Evolutionary conservation across 2,797 vertebrate genomes (phyloP).

Genomic region (Clarias fuscus): DNA sequence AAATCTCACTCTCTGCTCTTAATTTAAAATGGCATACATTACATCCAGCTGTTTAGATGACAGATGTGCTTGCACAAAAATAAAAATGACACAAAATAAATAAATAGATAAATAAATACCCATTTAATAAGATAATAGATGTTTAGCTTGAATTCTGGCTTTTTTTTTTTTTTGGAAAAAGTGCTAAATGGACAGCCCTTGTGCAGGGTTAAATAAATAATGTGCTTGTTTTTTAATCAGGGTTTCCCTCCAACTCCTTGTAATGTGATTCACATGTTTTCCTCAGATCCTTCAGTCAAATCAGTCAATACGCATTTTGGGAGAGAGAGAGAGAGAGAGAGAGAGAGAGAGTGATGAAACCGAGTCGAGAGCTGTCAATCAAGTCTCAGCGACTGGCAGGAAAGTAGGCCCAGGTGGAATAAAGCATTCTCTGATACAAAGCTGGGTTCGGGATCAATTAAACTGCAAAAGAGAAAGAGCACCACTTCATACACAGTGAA

Average conservation of each 20-base stretch:
- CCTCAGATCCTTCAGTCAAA: conserved; percentile 11
- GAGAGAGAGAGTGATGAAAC: background rate
- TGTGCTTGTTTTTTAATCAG: background rate
- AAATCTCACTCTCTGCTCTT: no score
- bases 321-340: no score
- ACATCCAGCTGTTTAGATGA: background rate
- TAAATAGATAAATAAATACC: background rate
- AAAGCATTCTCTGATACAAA: conserved; percentile 46
- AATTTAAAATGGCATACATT: background rate
- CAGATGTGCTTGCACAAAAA: background rate
- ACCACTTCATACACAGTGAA: conserved; percentile 7
- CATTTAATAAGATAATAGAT: background rate
- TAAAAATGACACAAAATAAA: background rate
- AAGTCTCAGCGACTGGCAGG: conserved; percentile 47
- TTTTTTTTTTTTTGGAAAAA: conserved; percentile 20
- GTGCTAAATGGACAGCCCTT: background rate
- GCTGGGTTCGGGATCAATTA: conserved; percentile 41
- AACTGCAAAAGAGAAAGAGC: conserved; percentile 28
- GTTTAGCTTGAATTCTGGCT: conserved; percentile 44
- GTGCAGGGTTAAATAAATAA: background rate
- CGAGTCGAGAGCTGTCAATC: conserved; percentile 31
- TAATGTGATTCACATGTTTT: conserved; percentile 22
- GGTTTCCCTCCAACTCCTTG: conserved; percentile 34
- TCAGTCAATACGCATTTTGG: conserved; percentile 4
- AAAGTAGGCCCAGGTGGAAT: conserved; percentile 41